Evolutionary conservation across 2,888 invertebrate species (phyloP), one percentile per base, ranked within the genome.

Genomic region (Choristoneura rosaceana): DNA sequence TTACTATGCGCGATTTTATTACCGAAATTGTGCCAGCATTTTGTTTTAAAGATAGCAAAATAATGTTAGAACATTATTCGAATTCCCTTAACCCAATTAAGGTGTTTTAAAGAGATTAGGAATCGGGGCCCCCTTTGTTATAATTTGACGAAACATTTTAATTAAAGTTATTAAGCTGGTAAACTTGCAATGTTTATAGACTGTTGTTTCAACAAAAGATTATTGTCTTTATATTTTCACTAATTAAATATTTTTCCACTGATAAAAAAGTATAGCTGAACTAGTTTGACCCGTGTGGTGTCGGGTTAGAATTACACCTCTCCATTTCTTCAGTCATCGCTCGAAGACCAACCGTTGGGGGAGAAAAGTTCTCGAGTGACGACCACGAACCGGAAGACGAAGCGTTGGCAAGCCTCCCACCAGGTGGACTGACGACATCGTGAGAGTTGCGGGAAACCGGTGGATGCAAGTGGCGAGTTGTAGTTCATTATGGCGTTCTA

Each of bases 81-180:
- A 61, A 69, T 61, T 69, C 58, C 55, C 55, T 25, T 12, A 25
- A 66, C 60, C 60, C 71, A 71, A 66, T 71, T 71, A 71, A 52
- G 66, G 43, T 55, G 55, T 55, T 55, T 55, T 55, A 55, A 55
- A 43, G 52, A 33, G 71, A 71, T 71, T 66, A 71, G 41, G 55
- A 71, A 66, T 66, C 62, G 43, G 45, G 5, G 64, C 64, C 64
- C 64, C 50, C 64, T 63, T 63, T 50, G 64, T 55, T 41, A 55
- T 66, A 66, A 66, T 66, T 66, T 66, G 55, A 66, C 55, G 65
- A 66, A 66, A 66, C 52, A 55, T 66, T 66, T 63, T 66, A 66
- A 66, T 66, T 66, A 66, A 66, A 33, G 17, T 41, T 66, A 52
- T 65, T 66, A 66, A 41, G 41, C 47, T 33, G 61, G 61, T 17